Percentiles rank a stretch among this genome's conserved stretches.
Conservation (phyloP, 2,888 invertebrate species). For the Himalopsyche japonica region DNA sequence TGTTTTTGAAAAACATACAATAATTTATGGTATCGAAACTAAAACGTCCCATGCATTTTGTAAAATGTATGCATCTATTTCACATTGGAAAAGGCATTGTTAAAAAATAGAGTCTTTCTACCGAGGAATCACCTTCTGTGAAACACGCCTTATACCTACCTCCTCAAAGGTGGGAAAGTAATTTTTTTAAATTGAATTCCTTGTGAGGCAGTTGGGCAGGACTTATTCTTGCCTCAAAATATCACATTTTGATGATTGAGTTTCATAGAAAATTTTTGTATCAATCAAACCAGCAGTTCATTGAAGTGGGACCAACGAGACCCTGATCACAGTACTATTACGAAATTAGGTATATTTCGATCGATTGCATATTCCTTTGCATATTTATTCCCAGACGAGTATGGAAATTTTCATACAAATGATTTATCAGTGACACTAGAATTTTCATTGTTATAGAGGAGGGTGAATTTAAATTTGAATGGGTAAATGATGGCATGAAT, state of each 20-base stretch:
- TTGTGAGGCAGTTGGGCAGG: not conserved
- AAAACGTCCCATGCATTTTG: too few species aligned
- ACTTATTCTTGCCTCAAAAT: not conserved
- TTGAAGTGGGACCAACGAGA: not conserved
- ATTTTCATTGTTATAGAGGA: not conserved
- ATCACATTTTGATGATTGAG: not conserved
- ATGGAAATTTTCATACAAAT: not conserved
- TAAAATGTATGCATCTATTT: too few species aligned
- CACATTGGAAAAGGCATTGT: too few species aligned
- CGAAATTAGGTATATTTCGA: not conserved
- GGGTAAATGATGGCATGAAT: too few species aligned
- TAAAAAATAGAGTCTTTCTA: too few species aligned
- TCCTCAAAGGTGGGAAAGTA: not conserved
- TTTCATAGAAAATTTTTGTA: not conserved
- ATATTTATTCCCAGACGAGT: not conserved
- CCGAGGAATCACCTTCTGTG: not conserved
- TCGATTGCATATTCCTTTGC: not conserved
- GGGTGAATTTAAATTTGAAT: too few species aligned
- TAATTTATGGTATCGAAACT: too few species aligned
- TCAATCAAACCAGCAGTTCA: not conserved
- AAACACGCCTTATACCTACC: not conserved
- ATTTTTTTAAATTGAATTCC: slow-evolving; percentile 21
- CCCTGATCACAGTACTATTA: not conserved
- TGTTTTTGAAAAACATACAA: too few species aligned
- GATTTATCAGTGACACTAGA: not conserved